Percentiles rank a stretch among this genome's conserved stretches.
Conservation (phyloP, 2,888 invertebrate genomes). For the Catocala nupta region DNA sequence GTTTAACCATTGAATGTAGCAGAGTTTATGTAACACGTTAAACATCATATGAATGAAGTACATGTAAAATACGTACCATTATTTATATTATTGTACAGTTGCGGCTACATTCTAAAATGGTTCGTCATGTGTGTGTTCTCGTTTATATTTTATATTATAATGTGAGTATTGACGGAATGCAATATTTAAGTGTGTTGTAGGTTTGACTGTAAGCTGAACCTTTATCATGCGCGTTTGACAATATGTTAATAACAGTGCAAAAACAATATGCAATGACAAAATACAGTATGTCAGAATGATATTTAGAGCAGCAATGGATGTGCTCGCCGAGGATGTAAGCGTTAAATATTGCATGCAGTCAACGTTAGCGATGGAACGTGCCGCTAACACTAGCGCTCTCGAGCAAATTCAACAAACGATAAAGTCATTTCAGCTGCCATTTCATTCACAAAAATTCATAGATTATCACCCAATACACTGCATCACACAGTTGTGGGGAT, state of each 20-base stretch:
- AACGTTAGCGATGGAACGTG: conserved; percentile 84
- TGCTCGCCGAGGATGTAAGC: conserved; percentile 78
- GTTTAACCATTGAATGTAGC: conserved; percentile 51
- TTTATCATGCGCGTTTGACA: conserved; percentile 73
- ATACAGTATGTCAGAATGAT: conserved; percentile 69
- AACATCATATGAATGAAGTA: conserved; percentile 37
- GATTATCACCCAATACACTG: conserved; percentile 53
- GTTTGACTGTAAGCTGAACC: conserved; percentile 67
- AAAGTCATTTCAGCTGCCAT: conserved; percentile 68
- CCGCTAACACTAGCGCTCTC: conserved; percentile 79
- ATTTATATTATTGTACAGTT: conserved; percentile 33
- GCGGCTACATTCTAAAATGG: conserved; percentile 59
- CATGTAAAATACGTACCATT: conserved; percentile 24
- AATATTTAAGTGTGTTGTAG: conserved; percentile 83
- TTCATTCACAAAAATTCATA: conserved; percentile 59
- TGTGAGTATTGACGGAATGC: conserved; percentile 85
- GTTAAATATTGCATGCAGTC: conserved; percentile 88
- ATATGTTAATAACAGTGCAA: conserved; percentile 70
- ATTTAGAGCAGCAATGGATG: conserved; percentile 74
- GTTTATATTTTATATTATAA: conserved; percentile 51
- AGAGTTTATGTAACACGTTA: conserved; percentile 38
- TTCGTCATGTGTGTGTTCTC: conserved; percentile 72
- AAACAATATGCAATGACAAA: conserved; percentile 72
- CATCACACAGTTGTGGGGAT: conserved; percentile 48
- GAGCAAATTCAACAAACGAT: conserved; percentile 77